Percentiles rank a stretch among this genome's conserved stretches.
phyloP scores from a whole-genome alignment of 2,797 vertebrate species.

The Crocidura indochinensis region DNA sequence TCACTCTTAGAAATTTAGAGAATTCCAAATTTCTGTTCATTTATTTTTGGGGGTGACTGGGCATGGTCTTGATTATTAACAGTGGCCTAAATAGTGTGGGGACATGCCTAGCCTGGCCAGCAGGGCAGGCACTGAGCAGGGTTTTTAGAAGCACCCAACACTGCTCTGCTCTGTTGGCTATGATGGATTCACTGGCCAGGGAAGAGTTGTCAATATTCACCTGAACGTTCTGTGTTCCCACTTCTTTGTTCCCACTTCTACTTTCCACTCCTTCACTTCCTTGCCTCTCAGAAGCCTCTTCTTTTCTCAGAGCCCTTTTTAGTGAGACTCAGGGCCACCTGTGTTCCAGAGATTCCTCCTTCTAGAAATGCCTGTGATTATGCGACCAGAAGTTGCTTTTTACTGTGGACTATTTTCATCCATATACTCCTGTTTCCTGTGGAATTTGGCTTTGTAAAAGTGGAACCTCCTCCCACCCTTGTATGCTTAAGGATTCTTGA shows the following conservation, averaged over 20 bases:
- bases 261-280: slow-evolving; percentile 87
- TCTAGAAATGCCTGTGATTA: neutral
- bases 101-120: too few relatives aligned
- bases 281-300: slow-evolving; percentile 35
- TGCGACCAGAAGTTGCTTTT: slow-evolving; percentile 56
- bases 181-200: too few relatives aligned
- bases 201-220: too few relatives aligned
- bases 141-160: too few relatives aligned
- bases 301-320: slow-evolving; percentile 37
- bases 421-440: neutral
- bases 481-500: neutral
- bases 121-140: too few relatives aligned
- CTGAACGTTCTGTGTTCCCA: too few relatives aligned
- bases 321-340: slow-evolving; percentile 33
- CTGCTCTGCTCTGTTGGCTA: too few relatives aligned
- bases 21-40: too few relatives aligned
- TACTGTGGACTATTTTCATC: slow-evolving; percentile 59
- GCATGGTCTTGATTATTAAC: too few relatives aligned
- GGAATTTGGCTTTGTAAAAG: slow-evolving; percentile 17
- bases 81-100: too few relatives aligned
- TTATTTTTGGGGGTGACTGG: too few relatives aligned
- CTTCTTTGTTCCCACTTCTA: slow-evolving; percentile 88
- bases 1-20: too few relatives aligned
- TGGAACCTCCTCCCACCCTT: neutral
- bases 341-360: slow-evolving; percentile 39